Conservation (phyloP, 2,113 vertebrate species). For the Psophia crepitans region DNA sequence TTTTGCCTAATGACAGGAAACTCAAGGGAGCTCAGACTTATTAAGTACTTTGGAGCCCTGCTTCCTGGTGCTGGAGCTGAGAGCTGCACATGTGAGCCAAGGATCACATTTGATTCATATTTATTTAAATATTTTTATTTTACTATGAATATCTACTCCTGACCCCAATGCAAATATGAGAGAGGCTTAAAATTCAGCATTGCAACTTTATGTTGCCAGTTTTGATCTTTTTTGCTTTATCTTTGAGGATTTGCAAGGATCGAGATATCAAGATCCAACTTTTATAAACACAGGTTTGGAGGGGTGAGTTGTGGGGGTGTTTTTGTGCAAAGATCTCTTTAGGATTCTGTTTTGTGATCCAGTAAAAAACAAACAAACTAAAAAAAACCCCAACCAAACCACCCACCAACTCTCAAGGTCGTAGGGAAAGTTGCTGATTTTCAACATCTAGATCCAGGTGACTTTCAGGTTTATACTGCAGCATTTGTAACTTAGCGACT, state of each 20-base stretch:
- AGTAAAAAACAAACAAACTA: too few species aligned
- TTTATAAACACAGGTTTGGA: not conserved
- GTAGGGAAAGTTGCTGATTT: not conserved
- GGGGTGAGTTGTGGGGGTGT: rapidly evolving
- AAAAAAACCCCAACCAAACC: too few species aligned
- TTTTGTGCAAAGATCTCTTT: not conserved
- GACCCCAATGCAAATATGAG: not conserved
- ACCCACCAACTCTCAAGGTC: not conserved
- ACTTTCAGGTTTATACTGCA: not conserved
- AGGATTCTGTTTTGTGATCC: not conserved
- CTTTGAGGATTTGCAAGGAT: not conserved
- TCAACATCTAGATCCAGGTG: not conserved
- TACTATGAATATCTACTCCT: not conserved
- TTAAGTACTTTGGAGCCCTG: not conserved
- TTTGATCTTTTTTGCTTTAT: not conserved
- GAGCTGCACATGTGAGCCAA: not conserved
- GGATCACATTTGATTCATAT: not conserved
- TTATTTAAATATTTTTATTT: not conserved
- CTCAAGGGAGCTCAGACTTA: not conserved
- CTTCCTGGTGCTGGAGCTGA: not conserved
- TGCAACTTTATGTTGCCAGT: not conserved
- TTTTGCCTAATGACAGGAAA: not conserved
- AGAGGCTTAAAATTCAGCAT: not conserved
- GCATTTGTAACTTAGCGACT: not conserved
- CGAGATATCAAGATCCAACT: not conserved